Evolutionary conservation across 2,888 invertebrate species (phyloP), one percentile per base, ranked within the genome.

Genomic region (Agonopterix arenella): DNA sequence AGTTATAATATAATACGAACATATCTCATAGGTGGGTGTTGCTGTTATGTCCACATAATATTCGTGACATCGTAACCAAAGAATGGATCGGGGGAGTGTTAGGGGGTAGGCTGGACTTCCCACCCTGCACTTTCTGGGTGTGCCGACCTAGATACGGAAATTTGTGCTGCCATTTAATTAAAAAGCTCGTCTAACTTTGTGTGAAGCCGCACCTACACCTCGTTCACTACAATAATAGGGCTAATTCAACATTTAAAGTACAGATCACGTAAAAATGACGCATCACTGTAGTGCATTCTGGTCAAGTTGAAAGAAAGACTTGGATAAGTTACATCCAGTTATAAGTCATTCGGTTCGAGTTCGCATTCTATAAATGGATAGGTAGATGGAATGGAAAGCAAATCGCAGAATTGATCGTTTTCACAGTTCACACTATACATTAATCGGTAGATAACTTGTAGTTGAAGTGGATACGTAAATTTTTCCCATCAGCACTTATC

Each of bases 91-190:
- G 40, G 40, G 40, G 5, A n/a, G 40, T n/a, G n/a, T n/a, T 40
- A 40, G n/a, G 40, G 40, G 40, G 40, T 10, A 40, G 40, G 40
- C n/a, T n/a, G 40, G 40, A 40, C 40, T 4, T 43, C 11, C 11
- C 43, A n/a, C 43, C 11, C 43, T 13, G 5, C 11, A 43, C 8
- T 43, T 46, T 42, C 36, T 44, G 68, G 80, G 82, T 66, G 81
- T 67, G 80, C 65, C 69, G 78, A 80, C 81, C 81, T 73, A 73
- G 64, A 74, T 76, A 73, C 57, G 55, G 60, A 57, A 69, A 66
- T 76, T 69, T 62, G 56, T 61, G 61, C 61, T 60, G 62, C 69
- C 68, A 66, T 59, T 68, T 66, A 68, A 72, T 73, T 77, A 70
- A 70, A 69, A 68, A 62, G 66, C 60, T 57, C 58, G 56, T 48